phyloP scores from a whole-genome alignment of 2,113 vertebrate species.

The Leptobrachium ailaonicum region DNA sequence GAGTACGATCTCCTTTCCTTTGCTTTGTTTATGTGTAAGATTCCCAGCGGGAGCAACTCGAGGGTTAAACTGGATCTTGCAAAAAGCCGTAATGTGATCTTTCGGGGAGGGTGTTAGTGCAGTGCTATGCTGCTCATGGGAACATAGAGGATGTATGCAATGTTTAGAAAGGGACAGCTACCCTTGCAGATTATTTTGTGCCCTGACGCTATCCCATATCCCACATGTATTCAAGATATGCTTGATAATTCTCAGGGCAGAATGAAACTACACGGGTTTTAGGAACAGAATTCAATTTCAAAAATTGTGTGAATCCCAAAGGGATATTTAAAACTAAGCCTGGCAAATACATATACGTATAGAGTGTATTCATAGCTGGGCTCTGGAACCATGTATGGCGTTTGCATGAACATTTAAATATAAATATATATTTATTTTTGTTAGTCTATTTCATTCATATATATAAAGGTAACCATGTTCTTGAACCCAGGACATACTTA shows the following conservation, averaged over 20 bases:
- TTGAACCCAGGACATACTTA: no score
- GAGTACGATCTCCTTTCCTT: neutral
- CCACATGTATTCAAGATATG: neutral
- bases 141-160: neutral
- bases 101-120: neutral
- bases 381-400: no score
- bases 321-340: no score
- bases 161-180: slow-evolving; percentile 1
- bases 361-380: no score
- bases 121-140: neutral
- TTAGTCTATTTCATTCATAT: no score
- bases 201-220: neutral
- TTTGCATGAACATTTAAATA: no score
- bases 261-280: no score
- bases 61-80: neutral
- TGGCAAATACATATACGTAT: no score
- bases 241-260: neutral
- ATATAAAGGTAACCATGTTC: no score
- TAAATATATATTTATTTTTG: no score
- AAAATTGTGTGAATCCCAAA: no score
- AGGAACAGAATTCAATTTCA: no score
- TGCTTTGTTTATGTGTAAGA: neutral
- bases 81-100: neutral
- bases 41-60: neutral
- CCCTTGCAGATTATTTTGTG: neutral